A percentile compares a stretch with the other conserved stretches of the same genome.
Evolutionary conservation across 2,797 vertebrate genomes (phyloP).

Genomic region (Mycteria americana): DNA sequence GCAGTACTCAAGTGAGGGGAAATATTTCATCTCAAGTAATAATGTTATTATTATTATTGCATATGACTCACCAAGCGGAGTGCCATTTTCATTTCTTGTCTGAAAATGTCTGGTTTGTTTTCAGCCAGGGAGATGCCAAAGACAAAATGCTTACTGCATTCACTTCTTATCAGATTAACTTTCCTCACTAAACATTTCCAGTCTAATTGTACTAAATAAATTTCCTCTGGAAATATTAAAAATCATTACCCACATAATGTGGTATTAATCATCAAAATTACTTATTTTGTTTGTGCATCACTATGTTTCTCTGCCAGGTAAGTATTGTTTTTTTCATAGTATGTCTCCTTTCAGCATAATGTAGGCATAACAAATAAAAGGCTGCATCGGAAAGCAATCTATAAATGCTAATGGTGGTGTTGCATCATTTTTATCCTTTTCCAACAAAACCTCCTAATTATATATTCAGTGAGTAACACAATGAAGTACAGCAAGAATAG

Average conservation of each 20-base stretch:
- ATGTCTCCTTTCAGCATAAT: neutral
- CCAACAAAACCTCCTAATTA: neutral
- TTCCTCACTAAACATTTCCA: neutral
- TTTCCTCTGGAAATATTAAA: neutral
- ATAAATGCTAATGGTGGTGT: neutral
- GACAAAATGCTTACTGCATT: neutral
- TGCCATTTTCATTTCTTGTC: neutral
- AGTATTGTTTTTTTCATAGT: neutral
- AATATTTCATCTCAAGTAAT: neutral
- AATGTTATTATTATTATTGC: neutral
- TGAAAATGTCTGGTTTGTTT: neutral
- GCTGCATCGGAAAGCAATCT: neutral
- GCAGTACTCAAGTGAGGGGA: neutral
- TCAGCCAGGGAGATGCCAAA: neutral
- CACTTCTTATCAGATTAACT: neutral
- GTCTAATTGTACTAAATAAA: neutral
- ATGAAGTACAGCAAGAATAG: neutral
- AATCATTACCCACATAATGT: neutral
- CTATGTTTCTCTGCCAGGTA: neutral
- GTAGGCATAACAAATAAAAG: neutral
- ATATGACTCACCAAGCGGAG: neutral
- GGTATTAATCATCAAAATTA: neutral
- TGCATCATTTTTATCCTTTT: neutral
- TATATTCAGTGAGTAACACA: slow-evolving; percentile 7
- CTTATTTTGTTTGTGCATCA: neutral